Evolutionary conservation across 2,888 invertebrate species (phyloP), one percentile per base, ranked within the genome.

Genomic region (Amphimallon solstitiale): DNA sequence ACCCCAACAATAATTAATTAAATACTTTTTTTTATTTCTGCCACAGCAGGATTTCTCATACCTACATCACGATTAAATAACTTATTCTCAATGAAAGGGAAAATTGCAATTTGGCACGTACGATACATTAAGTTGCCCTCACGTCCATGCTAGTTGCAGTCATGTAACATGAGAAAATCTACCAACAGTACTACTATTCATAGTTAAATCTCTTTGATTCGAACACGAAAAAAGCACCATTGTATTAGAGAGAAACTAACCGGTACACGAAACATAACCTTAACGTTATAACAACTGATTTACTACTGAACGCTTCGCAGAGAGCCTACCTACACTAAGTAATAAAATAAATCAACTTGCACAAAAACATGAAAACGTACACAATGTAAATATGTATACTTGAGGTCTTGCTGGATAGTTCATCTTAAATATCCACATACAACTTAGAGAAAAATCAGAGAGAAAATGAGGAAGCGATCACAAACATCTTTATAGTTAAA

Each of bases 341-440:
- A 51, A 51, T 51, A 51, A 51, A 51, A 51, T 51, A 51, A 51
- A 51, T 51, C 51, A 51, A 51, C 17, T 35, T 35, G 35, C 17
- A 51, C 51, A 51, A 46, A 46, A 46, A 46, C 35, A 35, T 17
- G 35, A n/a, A 51, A 51, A 51, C 35, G 10, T 14, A 10, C 35
- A 10, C 17, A 35, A 34, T 34, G 51, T 51, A 51, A 35, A 51
- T 51, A 51, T 19, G 29, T 29, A 9, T 29, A 29, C 29, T 29
- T 2, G 2, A 29, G 29, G 29, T 7, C 29, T 29, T 29, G 9
- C 5, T 29, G 29, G 7, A 29, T 29, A 29, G 29, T 29, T 29
- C 29, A 29, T 29, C 29, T 29, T 29, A 29, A 29, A 29, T 29
- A 29, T 29, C 29, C 29, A 29, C 6, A 7, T 29, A 29, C 29